Base-by-base conservation (phyloP, 2,888 invertebrate genomes). In the Salticus scenicus region DNA sequence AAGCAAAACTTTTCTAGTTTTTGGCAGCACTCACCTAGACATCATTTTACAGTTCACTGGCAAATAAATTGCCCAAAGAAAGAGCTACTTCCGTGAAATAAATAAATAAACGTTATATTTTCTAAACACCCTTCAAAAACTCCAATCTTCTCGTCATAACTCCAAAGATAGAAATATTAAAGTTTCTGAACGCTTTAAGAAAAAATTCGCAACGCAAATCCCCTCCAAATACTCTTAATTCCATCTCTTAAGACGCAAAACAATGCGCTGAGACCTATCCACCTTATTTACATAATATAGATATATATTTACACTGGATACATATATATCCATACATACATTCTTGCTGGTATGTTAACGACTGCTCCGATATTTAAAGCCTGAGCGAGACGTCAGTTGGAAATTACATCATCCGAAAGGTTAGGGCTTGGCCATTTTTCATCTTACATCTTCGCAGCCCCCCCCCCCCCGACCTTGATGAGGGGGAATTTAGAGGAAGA, bases 361-460 rank as follows among this genome's bases (percentile, higher is more conserved):
- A 67, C 33, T 33, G 47, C 20, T 24, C 28, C 47, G 42, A n/a
- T 71, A 78, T 71, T 78, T 78, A 78, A 78, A 42, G 20, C 30
- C 70, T 71, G 28, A 71, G 57, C 71, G 47, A 42, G 76, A 51
- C 72, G 63, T 79, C 76, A 76, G 70, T 74, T 57, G 80, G 67
- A 81, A 81, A 81, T 81, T 76, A 82, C 82, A 76, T 76, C 82
- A 83, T 72, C 82, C 37, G 31, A 57, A 69, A 81, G 73, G 64
- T 74, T 74, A 82, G 70, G 69, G 51, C 57, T 41, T 57, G 67
- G 83, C 77, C 63, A 78, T 84, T 84, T 84, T 84, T 84, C 83
- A 78, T 73, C 30, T 69, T 51, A 51, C 73, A 41, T 51, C 75
- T n/a, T 27, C 28, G 41, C 66, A 42, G 70, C 70, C 17, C 24